These are phyloP conservation scores for Myathropa florea DNA, from an alignment of 2,888 invertebrate genomes.

Conservation along the genomic window DNA sequence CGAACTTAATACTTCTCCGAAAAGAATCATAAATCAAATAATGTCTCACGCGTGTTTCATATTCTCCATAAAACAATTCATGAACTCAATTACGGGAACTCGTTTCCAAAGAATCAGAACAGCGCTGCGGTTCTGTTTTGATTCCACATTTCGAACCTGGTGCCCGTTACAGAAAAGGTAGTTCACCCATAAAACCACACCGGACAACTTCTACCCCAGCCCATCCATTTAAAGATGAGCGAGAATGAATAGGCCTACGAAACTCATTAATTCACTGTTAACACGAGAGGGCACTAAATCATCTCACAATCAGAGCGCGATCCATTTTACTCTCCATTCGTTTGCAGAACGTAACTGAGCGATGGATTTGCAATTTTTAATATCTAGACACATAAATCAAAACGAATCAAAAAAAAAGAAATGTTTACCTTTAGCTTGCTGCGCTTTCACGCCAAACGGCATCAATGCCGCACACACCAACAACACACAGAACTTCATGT, in stretches of 20 bases:
- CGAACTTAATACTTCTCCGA: neutral
- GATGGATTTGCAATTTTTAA: neutral
- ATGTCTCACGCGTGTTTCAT: slow-evolving; percentile 21
- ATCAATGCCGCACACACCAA: slow-evolving; percentile 37
- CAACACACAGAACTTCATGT: slow-evolving; percentile 39
- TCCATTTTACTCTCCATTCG: neutral
- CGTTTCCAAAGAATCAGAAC: slow-evolving; percentile 32
- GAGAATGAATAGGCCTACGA: neutral
- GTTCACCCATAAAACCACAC: slow-evolving; percentile 39
- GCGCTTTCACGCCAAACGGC: slow-evolving; percentile 30
- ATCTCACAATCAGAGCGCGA: slow-evolving; percentile 38
- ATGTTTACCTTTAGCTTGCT: slow-evolving; percentile 55
- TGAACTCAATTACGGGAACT: slow-evolving; percentile 46
- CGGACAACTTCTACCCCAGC: neutral
- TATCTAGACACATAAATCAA: neutral
- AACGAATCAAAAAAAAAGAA: neutral
- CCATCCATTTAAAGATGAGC: neutral
- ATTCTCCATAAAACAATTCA: slow-evolving; percentile 1
- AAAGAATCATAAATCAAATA: neutral
- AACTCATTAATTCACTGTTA: slow-evolving; percentile 32
- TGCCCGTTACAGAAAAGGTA: slow-evolving; percentile 47
- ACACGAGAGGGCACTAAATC: neutral
- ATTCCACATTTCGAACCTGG: slow-evolving; percentile 9
- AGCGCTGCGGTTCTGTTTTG: slow-evolving; percentile 41
- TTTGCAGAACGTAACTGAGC: slow-evolving; percentile 22